These are phyloP conservation scores for Limosa lapponica DNA, from an alignment of 2,797 vertebrate species.

Conservation along the genomic window DNA sequence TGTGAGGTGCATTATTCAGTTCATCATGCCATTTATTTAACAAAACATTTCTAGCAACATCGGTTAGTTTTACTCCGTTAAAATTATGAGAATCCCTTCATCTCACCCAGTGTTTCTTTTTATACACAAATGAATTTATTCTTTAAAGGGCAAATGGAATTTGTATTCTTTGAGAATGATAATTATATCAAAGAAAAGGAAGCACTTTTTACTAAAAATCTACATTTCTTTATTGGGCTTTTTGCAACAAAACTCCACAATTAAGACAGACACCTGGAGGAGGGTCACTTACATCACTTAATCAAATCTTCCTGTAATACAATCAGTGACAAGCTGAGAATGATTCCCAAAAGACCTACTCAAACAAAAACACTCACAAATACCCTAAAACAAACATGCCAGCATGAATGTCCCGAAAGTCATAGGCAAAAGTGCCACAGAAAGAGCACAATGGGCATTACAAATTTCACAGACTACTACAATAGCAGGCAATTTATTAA, in stretches of 20 bases:
- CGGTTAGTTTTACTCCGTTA: background rate
- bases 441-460: background rate
- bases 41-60: slow-evolving; percentile 16
- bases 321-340: background rate
- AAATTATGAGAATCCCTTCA: slow-evolving; percentile 27
- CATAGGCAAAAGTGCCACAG: background rate
- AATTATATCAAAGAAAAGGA: background rate
- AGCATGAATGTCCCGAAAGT: background rate
- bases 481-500: background rate
- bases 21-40: background rate
- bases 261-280: background rate
- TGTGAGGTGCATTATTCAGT: background rate
- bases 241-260: background rate
- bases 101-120: slow-evolving; percentile 33
- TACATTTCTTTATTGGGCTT: accelerated
- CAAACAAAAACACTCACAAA: background rate
- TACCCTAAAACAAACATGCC: background rate
- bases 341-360: background rate
- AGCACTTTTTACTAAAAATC: background rate
- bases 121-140: slow-evolving; percentile 12
- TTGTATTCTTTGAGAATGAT: background rate
- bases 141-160: background rate
- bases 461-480: background rate
- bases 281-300: background rate
- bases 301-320: background rate